Conservation (phyloP, 2,797 vertebrate genomes). For the Austrolebias charrua region DNA sequence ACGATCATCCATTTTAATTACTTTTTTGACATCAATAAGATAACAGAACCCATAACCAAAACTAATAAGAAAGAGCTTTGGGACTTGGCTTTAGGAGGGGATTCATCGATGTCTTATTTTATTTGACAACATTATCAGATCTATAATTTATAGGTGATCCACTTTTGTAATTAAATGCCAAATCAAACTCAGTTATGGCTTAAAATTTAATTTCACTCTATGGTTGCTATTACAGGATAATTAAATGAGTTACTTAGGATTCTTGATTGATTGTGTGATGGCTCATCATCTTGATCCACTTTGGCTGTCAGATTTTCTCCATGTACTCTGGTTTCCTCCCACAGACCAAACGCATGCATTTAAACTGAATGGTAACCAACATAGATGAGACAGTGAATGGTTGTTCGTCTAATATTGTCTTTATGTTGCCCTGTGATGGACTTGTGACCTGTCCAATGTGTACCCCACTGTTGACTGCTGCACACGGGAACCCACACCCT, state of each 20-base stretch:
- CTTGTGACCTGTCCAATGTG: no score
- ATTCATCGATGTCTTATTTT: constrained; percentile 11
- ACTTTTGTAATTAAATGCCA: constrained; percentile 57
- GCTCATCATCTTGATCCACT: constrained; percentile 7
- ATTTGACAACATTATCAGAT: constrained; percentile 34
- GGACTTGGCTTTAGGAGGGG: background rate
- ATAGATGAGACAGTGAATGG: no score
- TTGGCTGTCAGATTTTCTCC: no score
- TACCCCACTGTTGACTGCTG: no score
- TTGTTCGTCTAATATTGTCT: no score
- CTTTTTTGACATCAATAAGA: constrained; percentile 39
- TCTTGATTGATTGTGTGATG: constrained; percentile 31
- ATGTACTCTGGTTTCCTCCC: no score
- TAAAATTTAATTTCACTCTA: constrained; percentile 41
- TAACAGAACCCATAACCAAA: constrained; percentile 20
- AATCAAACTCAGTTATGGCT: constrained; percentile 43
- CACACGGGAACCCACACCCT: no score
- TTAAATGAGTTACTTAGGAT: constrained; percentile 43
- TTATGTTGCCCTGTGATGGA: no score
- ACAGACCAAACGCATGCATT: no score
- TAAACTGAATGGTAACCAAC: no score
- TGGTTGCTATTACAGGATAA: constrained; percentile 43
- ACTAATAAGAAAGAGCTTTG: constrained; percentile 26
- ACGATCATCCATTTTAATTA: constrained; percentile 32
- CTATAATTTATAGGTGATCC: constrained; percentile 28